Evolutionary conservation across 2,113 vertebrate genomes (phyloP), one percentile per base, ranked within the genome.

Genomic region (Phyllostomus hastatus): DNA sequence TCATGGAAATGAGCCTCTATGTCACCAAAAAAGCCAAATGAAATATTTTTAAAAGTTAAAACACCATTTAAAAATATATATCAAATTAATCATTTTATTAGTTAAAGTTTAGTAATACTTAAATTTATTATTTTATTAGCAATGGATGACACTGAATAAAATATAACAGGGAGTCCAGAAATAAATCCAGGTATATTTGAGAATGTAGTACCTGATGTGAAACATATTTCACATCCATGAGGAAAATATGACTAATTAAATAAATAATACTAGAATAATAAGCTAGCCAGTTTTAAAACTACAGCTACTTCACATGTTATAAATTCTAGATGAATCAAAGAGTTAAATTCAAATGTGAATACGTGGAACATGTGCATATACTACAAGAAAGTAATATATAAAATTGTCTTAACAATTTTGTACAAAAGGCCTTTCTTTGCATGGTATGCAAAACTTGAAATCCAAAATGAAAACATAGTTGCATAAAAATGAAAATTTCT

Each of bases 111-210:
- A 93, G 3, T 78, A 82, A 72, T 70, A 54, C 7, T 80, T 93
- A 90, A 90, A 87, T 64, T 76, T 93, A 93, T 75, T 87, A 61
- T 61, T 90, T 90, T 91, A 88, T 50, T 88, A 88, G 41, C 59
- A 87, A 48, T 79, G 12, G 11, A 95, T 70, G 70, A 88, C 69
- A 91, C 59, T 38, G 35, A 88, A 78, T 93, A 93, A 88, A 94
- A 94, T 46, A 79, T 93, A 91, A 83, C 24, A 66, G 46, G 26
- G 38, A 88, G 11, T 35, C 73, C 4, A 88, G 61, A 93, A 78
- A 93, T 86, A 95, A 87, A 90, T 19, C 43, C 35, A 86, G 90
- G 59, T 41, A 82, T 26, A 93, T 96, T 64, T 91, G 48, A 90
- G 33, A 75, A 88, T 73, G 72, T 88, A 88, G 33, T 72, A 72